These are phyloP conservation scores for Salticus scenicus DNA, from an alignment of 2,888 invertebrate species.

Conservation along the genomic window DNA sequence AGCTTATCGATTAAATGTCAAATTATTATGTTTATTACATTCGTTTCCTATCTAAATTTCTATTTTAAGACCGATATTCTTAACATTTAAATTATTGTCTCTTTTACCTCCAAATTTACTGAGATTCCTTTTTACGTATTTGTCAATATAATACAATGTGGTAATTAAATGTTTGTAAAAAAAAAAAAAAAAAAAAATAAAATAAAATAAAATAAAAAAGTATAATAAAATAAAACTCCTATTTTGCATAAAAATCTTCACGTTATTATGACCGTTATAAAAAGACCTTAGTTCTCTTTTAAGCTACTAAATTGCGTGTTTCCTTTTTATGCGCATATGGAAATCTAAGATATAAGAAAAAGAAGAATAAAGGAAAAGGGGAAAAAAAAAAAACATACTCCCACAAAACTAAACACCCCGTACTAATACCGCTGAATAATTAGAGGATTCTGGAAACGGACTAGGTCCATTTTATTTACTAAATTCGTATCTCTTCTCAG, in stretches of 20 bases:
- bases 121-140: too few species aligned
- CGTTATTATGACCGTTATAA: neutral
- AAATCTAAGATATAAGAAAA: neutral
- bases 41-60: too few species aligned
- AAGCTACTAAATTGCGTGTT: neutral
- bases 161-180: neutral
- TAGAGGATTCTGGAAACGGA: conserved; percentile 36
- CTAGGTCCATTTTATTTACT: conserved; percentile 64
- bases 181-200: too few species aligned
- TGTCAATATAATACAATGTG: too few species aligned
- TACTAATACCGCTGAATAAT: conserved; percentile 67
- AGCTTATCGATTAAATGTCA: too few species aligned
- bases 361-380: neutral
- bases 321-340: neutral
- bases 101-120: too few species aligned
- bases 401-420: conserved; percentile 41
- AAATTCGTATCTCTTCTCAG: conserved; percentile 58
- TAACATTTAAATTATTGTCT: too few species aligned
- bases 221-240: neutral
- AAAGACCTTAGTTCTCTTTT: neutral
- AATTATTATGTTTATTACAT: too few species aligned
- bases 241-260: neutral
- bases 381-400: conserved; percentile 20
- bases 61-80: too few species aligned
- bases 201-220: too few species aligned